Percentiles rank a stretch among this genome's conserved stretches.
Conservation (phyloP, 1,140 invertebrate genomes). For the Drosophila pruinosa region DNA sequence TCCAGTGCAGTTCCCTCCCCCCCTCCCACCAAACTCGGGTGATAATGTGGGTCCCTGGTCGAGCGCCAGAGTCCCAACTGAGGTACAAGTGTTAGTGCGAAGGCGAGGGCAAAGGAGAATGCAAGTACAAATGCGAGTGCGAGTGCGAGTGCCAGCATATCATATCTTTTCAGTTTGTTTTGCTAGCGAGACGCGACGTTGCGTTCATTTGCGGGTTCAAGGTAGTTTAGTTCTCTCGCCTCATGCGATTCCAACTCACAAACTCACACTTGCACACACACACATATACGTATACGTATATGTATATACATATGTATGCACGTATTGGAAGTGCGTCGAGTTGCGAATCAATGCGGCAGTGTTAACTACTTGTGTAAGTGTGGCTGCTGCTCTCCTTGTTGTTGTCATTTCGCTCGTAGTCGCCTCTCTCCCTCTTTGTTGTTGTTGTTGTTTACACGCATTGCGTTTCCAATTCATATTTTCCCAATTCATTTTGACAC, state of each 20-base stretch:
- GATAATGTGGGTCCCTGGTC: slow-evolving; percentile 3
- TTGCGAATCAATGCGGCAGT: slow-evolving; percentile 12
- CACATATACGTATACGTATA: not conserved
- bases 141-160: not conserved
- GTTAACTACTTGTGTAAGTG: slow-evolving; percentile 37
- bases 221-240: slow-evolving; percentile 60
- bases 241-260: slow-evolving; percentile 14
- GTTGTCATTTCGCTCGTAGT: no score
- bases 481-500: slow-evolving; percentile 28
- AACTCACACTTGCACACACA: not conserved
- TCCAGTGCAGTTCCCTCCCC: not conserved
- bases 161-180: slow-evolving; percentile 28
- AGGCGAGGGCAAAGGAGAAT: not conserved
- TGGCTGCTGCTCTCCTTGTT: slow-evolving; percentile 6
- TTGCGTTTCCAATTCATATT: slow-evolving; percentile 29
- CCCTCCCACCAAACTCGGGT: not conserved
- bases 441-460: slow-evolving; percentile 25
- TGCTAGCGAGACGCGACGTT: slow-evolving; percentile 18
- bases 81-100: slow-evolving; percentile 1
- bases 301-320: not conserved
- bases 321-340: slow-evolving; percentile 4
- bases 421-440: no score
- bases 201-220: slow-evolving; percentile 54
- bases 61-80: slow-evolving; percentile 9
- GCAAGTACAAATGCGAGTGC: not conserved